These are phyloP conservation scores for Piaya cayana DNA, from an alignment of 2,113 vertebrate genomes.

Conservation along the genomic window DNA sequence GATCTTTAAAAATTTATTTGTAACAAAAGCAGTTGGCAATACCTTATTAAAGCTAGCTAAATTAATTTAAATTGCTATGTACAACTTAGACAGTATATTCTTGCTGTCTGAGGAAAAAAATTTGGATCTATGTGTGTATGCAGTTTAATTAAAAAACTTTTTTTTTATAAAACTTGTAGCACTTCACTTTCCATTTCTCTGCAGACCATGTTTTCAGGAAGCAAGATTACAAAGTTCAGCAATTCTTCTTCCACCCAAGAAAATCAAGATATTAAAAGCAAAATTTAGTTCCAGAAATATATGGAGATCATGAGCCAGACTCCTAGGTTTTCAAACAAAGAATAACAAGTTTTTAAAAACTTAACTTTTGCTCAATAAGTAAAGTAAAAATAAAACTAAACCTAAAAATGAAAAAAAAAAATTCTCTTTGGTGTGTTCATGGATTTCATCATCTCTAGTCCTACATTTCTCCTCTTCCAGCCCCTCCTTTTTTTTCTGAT, in stretches of 20 bases:
- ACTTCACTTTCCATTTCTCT: background rate
- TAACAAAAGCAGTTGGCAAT: background rate
- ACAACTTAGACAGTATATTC: background rate
- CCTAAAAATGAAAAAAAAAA: background rate
- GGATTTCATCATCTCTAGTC: background rate
- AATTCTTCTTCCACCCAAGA: background rate
- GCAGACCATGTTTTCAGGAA: background rate
- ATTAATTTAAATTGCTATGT: conserved; percentile 35
- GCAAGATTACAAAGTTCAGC: background rate
- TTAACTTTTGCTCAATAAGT: background rate
- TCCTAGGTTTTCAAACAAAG: background rate
- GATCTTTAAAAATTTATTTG: conserved; percentile 43
- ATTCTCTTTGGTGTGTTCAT: background rate
- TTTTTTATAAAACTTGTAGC: background rate
- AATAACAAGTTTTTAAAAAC: background rate
- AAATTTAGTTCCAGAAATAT: background rate
- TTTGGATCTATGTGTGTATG: background rate
- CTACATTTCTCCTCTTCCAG: background rate
- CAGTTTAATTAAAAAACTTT: background rate
- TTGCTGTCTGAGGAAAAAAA: background rate
- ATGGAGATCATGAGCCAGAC: background rate
- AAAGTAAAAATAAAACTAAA: background rate
- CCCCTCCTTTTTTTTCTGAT: background rate
- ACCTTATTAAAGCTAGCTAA: conserved; percentile 46
- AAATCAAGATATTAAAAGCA: background rate